Percentiles rank a stretch among this genome's conserved stretches.
phyloP scores from a whole-genome alignment of 2,888 invertebrate genomes.

The Chironomus tentans region DNA sequence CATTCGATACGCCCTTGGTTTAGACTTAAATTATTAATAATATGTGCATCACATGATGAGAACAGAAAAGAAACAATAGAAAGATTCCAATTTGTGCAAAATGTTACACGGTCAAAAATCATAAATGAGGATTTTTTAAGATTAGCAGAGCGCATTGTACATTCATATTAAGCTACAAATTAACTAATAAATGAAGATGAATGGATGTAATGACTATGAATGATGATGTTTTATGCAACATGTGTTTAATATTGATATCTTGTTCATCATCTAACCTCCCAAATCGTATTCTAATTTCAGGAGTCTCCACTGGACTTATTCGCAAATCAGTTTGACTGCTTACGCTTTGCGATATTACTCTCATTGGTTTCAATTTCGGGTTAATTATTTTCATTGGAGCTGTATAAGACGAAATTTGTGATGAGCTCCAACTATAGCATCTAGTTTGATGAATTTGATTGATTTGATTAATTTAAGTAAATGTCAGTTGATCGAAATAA shows the following conservation, averaged over 20 bases:
- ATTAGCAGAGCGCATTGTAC: too few species aligned
- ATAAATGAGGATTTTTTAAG: too few species aligned
- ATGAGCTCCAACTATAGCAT: conserved; percentile 31
- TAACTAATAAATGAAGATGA: too few species aligned
- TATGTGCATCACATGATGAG: too few species aligned
- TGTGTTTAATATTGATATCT: background rate
- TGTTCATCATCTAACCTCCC: conserved; percentile 10
- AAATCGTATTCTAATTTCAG: background rate
- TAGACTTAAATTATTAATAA: too few species aligned
- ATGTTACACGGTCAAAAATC: too few species aligned
- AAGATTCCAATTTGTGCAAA: too few species aligned
- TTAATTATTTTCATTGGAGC: background rate
- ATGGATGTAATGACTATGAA: too few species aligned
- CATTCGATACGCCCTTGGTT: too few species aligned
- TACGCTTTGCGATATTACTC: conserved; percentile 48
- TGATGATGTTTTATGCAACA: background rate
- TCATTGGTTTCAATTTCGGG: conserved; percentile 43
- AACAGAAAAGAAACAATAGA: too few species aligned
- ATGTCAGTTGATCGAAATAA: too few species aligned
- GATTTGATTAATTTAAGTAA: background rate
- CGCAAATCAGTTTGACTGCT: conserved; percentile 58
- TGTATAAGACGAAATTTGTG: background rate
- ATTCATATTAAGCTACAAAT: too few species aligned
- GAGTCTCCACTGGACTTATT: background rate
- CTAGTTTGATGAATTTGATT: conserved; percentile 25